Evolutionary conservation across 2,797 vertebrate species (phyloP).

Genomic region (Notolabrus celidotus): DNA sequence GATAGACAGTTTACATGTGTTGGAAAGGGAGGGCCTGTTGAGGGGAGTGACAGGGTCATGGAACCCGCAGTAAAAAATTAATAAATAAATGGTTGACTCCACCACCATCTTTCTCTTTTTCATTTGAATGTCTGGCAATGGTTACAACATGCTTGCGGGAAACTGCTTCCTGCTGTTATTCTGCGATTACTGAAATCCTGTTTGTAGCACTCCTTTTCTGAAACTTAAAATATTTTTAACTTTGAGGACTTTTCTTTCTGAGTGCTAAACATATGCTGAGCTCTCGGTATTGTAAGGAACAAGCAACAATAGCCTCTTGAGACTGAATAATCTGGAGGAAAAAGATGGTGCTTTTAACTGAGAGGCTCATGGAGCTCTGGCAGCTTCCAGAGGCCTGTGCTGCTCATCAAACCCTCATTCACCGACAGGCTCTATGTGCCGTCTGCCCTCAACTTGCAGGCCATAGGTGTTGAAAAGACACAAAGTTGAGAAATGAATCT

Average conservation of each 20-base stretch:
- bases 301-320: slow-evolving; percentile 30
- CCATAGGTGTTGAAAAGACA: neutral
- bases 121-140: slow-evolving; percentile 8
- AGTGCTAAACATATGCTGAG: slow-evolving; percentile 46
- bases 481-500: neutral
- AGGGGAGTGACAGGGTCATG: slow-evolving; percentile 60
- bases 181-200: slow-evolving; percentile 56
- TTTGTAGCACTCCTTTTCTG: slow-evolving; percentile 40
- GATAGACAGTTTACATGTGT: slow-evolving; percentile 77
- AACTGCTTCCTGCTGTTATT: slow-evolving; percentile 47
- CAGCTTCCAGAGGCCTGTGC: slow-evolving; percentile 8
- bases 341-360: slow-evolving; percentile 14
- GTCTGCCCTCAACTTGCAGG: neutral
- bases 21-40: slow-evolving; percentile 58
- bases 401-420: slow-evolving; percentile 22
- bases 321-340: slow-evolving; percentile 38
- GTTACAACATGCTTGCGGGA: slow-evolving; percentile 19
- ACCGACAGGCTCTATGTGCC: neutral
- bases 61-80: slow-evolving; percentile 1
- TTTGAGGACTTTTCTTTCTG: slow-evolving; percentile 23
- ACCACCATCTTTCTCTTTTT: slow-evolving; percentile 10
- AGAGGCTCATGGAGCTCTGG: slow-evolving; percentile 30
- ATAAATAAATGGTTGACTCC: slow-evolving; percentile 16
- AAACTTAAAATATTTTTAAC: slow-evolving; percentile 49
- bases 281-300: slow-evolving; percentile 41